Conservation (phyloP, 2,888 invertebrate genomes). For the Halictus quadricinctus region DNA sequence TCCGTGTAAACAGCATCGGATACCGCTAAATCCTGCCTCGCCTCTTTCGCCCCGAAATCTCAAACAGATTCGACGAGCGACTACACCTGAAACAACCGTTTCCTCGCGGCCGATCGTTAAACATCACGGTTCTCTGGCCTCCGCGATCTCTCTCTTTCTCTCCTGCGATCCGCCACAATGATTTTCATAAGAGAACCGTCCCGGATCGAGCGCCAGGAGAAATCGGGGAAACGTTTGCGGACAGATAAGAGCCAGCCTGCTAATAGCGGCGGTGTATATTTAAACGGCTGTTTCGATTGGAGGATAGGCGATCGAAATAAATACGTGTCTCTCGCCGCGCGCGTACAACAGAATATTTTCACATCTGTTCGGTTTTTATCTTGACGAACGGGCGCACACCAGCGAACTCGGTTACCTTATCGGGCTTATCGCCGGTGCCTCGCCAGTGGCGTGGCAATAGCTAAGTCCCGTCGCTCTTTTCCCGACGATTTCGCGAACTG, state of each 20-base stretch:
- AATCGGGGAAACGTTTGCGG: background rate
- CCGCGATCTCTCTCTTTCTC: background rate
- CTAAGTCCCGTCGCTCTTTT: constrained; percentile 28
- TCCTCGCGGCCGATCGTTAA: constrained; percentile 50
- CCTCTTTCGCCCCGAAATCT: constrained; percentile 53
- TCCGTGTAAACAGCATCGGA: constrained; percentile 75
- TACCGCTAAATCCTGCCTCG: constrained; percentile 65
- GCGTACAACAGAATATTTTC: constrained; percentile 49
- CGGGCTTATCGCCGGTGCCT: constrained; percentile 48
- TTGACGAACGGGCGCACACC: constrained; percentile 43
- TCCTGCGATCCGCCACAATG: background rate
- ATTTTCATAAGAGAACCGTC: background rate
- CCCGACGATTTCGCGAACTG: constrained; percentile 4
- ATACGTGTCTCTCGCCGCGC: background rate
- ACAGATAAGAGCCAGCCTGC: constrained; percentile 26
- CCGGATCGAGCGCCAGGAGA: background rate
- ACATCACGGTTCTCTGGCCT: constrained; percentile 27
- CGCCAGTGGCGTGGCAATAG: constrained; percentile 55
- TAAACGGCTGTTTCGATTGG: constrained; percentile 3
- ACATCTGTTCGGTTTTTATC: constrained; percentile 68
- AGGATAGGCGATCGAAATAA: constrained; percentile 26
- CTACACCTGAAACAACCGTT: constrained; percentile 75
- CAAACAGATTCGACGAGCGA: constrained; percentile 62
- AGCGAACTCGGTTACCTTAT: constrained; percentile 55
- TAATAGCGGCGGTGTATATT: constrained; percentile 26